Base-by-base conservation (phyloP, 2,113 vertebrate species). In the Rhea pennata region DNA sequence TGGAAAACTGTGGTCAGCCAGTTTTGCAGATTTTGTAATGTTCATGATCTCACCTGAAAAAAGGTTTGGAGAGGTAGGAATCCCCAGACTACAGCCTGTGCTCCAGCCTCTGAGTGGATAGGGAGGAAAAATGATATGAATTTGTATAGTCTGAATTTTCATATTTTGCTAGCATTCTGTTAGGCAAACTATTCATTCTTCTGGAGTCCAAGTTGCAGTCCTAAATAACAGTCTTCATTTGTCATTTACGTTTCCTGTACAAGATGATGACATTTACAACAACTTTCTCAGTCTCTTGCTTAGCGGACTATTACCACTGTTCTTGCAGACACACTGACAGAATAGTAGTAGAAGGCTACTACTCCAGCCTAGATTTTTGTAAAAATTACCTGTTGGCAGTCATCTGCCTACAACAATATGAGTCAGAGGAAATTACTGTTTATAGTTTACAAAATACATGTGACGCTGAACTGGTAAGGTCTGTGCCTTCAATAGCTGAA, bases 361-460 rank as follows among this genome's bases (percentile, higher is more conserved):
- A 13, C 51, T 86, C 44, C 64, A 83, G 79, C 48, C 0, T 12
- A 73, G 50, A 24, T 77, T 93, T 89, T 71, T 91, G 40, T 65
- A 80, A 89, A 46, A 51, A 83, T 83, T 75, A 85, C 94, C 71
- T 59, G 81, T 33, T 72, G 91, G 85, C 2, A 19, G 50, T 76
- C 84, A 79, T 54, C 1, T 0, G 29, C 66, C 5, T 0, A 70
- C 83, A 88, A 51, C 39, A 69, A 14, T n/a, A 36, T 96, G 96
- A 97, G 84, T 96, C 96, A 97, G 84, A 96, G 89, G 81, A 93
- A 96, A 97, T 97, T 93, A 96, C 6, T 95, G 94, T 96, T 96
- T 96, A 96, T 96, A 39, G 71, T 91, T 95, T 83, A 92, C 59
- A 87, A 78, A 67, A 82, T 2, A 0, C 96, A 73, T 84, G 77